Conservation (phyloP, 2,113 vertebrate genomes). For the Neotoma lepida region DNA sequence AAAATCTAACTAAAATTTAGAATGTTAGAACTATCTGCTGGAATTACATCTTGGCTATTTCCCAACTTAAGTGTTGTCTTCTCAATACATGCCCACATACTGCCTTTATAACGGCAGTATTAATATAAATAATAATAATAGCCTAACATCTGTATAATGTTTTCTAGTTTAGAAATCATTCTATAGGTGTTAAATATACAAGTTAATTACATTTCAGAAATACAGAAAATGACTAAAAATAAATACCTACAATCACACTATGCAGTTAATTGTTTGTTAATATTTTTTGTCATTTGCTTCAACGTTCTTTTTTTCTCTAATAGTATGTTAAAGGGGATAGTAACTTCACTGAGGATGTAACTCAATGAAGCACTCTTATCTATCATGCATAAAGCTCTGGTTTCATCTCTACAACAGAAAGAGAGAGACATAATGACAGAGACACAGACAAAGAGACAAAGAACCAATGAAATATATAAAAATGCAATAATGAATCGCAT, state of each 20-base stretch:
- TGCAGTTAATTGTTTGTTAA: background rate
- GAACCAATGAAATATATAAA: background rate
- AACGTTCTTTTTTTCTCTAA: background rate
- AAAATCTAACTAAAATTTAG: background rate
- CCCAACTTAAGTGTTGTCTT: background rate
- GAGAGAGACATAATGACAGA: background rate
- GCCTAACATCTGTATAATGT: constrained; percentile 19
- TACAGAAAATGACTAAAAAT: background rate
- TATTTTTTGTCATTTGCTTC: constrained; percentile 9
- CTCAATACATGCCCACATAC: background rate
- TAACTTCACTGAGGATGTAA: background rate
- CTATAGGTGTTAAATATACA: background rate
- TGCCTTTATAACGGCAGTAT: background rate
- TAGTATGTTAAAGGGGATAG: background rate
- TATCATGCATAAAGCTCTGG: background rate
- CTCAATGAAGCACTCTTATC: background rate
- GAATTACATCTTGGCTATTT: background rate
- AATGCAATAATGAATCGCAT: background rate
- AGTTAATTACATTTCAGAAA: constrained; percentile 8
- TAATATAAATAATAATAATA: background rate
- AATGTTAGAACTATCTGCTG: background rate
- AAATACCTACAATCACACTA: background rate
- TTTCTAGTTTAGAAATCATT: constrained; percentile 14
- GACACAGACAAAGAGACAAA: too few species aligned
- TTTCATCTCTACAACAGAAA: background rate